Conservation (phyloP, 2,797 vertebrate genomes). For the Cryptoblepharus egeriae region DNA sequence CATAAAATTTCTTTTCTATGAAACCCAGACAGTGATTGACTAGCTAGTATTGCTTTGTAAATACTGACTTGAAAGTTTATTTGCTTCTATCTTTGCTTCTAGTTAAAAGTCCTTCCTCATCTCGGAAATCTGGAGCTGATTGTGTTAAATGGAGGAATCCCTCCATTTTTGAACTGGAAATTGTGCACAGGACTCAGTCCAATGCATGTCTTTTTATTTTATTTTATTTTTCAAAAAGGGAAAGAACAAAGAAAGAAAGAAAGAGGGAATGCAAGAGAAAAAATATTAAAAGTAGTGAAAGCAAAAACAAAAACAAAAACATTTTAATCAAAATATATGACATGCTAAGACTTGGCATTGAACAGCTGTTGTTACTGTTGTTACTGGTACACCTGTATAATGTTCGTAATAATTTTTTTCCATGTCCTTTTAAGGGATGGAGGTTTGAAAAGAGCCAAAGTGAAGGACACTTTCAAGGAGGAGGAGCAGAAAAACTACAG, state of each 20-base stretch:
- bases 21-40: neutral
- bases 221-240: too few relatives aligned
- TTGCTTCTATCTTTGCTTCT: too few relatives aligned
- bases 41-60: neutral
- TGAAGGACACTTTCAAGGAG: slow-evolving; percentile 89
- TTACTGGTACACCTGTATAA: neutral
- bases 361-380: neutral
- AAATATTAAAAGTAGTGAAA: too few relatives aligned
- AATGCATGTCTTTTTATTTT: too few relatives aligned
- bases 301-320: too few relatives aligned
- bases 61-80: too few relatives aligned
- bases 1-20: neutral
- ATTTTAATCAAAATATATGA: too few relatives aligned
- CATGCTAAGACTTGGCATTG: neutral
- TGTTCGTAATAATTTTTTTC: neutral
- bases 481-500: slow-evolving; percentile 97
- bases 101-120: too few relatives aligned
- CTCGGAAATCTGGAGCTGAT: too few relatives aligned
- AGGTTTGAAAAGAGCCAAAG: slow-evolving; percentile 89
- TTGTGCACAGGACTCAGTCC: too few relatives aligned
- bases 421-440: slow-evolving; percentile 85
- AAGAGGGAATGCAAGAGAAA: too few relatives aligned
- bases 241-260: too few relatives aligned
- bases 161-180: neutral
- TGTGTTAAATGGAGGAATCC: neutral